Conservation (phyloP, 2,797 vertebrate genomes). For the Odontamblyopus rebecca region DNA sequence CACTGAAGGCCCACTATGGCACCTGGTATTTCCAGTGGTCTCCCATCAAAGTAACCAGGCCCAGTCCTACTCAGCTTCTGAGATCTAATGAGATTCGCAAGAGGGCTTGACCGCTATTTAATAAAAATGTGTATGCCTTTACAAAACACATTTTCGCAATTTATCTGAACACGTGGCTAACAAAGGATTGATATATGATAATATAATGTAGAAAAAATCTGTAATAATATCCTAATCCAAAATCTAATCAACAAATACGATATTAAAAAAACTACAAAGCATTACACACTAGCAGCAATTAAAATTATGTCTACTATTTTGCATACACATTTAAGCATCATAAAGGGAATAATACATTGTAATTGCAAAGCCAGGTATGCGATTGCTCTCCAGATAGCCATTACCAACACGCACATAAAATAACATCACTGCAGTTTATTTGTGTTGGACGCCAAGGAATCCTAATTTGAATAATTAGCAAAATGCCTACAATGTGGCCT, state of each 20-base stretch:
- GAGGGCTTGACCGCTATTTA: too few relatives aligned
- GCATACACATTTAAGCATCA: conserved; percentile 4
- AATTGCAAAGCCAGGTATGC: conserved; percentile 2
- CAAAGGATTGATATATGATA: too few relatives aligned
- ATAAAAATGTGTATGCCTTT: too few relatives aligned
- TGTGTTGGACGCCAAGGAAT: conserved; percentile 32
- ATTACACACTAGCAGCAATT: neutral
- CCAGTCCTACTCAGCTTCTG: too few relatives aligned
- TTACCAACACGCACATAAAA: conserved; percentile 7
- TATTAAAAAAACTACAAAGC: neutral
- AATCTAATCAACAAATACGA: neutral
- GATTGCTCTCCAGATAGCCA: neutral
- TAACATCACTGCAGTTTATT: conserved; percentile 24
- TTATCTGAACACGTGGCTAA: neutral
- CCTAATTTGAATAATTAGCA: conserved; percentile 59
- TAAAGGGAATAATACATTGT: conserved; percentile 5
- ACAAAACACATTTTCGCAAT: neutral
- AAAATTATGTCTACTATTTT: neutral
- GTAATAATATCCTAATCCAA: neutral
- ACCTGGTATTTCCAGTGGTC: too few relatives aligned
- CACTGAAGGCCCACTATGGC: too few relatives aligned
- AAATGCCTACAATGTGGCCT: conserved; percentile 34
- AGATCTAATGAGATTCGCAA: too few relatives aligned
- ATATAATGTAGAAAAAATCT: neutral
- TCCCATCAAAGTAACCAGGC: too few relatives aligned